Conservation (phyloP, 2,113 vertebrate genomes). For the Leuciscus idus region DNA sequence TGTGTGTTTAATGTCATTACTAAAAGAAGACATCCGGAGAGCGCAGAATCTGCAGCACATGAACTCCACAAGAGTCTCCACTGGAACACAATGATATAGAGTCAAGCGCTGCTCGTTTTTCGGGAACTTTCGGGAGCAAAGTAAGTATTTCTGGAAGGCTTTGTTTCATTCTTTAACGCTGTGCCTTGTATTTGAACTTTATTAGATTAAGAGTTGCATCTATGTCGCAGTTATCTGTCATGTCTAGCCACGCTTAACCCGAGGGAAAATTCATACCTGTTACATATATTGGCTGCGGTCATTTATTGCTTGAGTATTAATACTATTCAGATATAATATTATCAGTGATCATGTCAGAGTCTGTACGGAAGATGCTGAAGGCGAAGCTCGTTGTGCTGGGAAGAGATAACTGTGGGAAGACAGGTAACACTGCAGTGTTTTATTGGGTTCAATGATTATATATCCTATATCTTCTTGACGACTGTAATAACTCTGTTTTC, state of each 20-base stretch:
- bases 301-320: neutral
- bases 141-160: neutral
- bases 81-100: neutral
- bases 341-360: slow-evolving; percentile 54
- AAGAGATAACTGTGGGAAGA: slow-evolving; percentile 63
- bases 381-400: slow-evolving; percentile 63
- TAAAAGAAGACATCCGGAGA: slow-evolving; percentile 7
- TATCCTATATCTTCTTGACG: neutral
- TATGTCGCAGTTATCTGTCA: neutral
- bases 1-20: slow-evolving; percentile 4
- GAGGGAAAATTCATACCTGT: neutral
- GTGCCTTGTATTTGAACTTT: neutral
- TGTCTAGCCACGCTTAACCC: neutral
- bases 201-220: neutral
- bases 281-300: neutral
- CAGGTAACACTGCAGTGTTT: slow-evolving; percentile 45
- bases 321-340: neutral
- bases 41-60: neutral
- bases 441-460: neutral
- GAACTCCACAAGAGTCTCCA: neutral
- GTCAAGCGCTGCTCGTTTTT: neutral
- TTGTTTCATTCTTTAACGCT: neutral
- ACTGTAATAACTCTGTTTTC: neutral
- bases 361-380: slow-evolving; percentile 51
- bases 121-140: neutral